Base-by-base conservation (phyloP, 2,113 vertebrate genomes). In the Zosterops lateralis region DNA sequence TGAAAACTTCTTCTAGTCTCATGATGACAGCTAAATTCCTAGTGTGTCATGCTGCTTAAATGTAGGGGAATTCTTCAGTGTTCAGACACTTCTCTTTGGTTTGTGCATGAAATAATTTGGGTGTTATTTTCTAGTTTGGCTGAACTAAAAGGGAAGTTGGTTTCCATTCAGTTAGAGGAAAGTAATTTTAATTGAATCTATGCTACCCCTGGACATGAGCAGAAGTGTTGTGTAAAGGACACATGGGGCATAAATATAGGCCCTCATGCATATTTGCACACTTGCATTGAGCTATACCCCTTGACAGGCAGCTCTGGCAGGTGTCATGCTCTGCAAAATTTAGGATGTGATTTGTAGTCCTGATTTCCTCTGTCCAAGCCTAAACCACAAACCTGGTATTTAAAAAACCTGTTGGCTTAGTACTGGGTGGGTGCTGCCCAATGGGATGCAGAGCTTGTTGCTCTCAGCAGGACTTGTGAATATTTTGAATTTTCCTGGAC, bases 221-320 rank as follows among this genome's bases (percentile, higher is more conserved):
- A 90, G 44, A 67, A 14, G 7, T 1, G 0, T 53, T 5, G 4
- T n/a, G 32, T 48, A 29, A 87, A 66, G 54, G 28, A 31, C 29
- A 26, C 7, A 1, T 4, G 20, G 45, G 54, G 3, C 48, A 44
- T 68, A 76, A 95, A 76, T 58, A 44, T 71, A 54, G 51, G 36
- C 6, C 54, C 31, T 60, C 14, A 1, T 38, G 7, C 9, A 0
- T 44, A 14, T 38, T 80, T 61, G 18, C 17, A 12, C 3, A 3
- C 17, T 64, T 78, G 38, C 9, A 10, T 18, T 79, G 58, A 84
- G 28, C 21, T 79, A 1, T 29, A 47, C 17, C 11, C 15, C 24
- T 56, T 84, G 24, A 28, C 42, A 57, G 31, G 14, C 28, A 32
- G 31, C n/a, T 89, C 56, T 88, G 54, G 31, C 38, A 80, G 22